Percentiles rank a stretch among this genome's conserved stretches.
phyloP scores from a whole-genome alignment of 2,113 vertebrate species.

The Mola mola region DNA sequence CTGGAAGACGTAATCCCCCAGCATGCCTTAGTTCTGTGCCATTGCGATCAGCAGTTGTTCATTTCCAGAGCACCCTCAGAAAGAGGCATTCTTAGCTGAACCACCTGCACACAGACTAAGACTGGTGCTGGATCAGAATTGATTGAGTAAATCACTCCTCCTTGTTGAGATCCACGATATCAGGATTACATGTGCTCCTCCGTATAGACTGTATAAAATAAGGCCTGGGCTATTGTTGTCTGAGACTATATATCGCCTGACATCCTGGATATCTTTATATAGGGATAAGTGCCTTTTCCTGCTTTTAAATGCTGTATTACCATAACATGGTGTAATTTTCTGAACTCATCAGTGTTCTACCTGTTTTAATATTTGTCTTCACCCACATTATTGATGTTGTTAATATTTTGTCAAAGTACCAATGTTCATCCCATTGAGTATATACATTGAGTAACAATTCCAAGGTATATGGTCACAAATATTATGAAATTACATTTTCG shows the following conservation, averaged over 20 bases:
- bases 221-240: too few species aligned
- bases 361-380: not conserved
- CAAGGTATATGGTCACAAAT: too few species aligned
- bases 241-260: too few species aligned
- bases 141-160: not conserved
- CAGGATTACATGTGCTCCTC: not conserved
- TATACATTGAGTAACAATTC: too few species aligned
- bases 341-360: not conserved
- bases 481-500: too few species aligned
- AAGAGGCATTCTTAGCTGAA: too few species aligned
- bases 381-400: not conserved
- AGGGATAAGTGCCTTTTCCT: not conserved
- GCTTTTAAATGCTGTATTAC: not conserved
- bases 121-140: not conserved
- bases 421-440: too few species aligned
- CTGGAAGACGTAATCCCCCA: constrained; percentile 2
- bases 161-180: not conserved
- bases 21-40: not conserved
- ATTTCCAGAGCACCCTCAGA: too few species aligned
- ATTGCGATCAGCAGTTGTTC: not conserved
- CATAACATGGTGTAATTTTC: not conserved
- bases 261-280: too few species aligned
- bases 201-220: too few species aligned
- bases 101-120: not conserved
- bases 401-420: too few species aligned